Percentiles rank a stretch among this genome's conserved stretches.
Evolutionary conservation across 2,797 vertebrate genomes (phyloP).

Genomic region (Myiothlypis coronata): DNA sequence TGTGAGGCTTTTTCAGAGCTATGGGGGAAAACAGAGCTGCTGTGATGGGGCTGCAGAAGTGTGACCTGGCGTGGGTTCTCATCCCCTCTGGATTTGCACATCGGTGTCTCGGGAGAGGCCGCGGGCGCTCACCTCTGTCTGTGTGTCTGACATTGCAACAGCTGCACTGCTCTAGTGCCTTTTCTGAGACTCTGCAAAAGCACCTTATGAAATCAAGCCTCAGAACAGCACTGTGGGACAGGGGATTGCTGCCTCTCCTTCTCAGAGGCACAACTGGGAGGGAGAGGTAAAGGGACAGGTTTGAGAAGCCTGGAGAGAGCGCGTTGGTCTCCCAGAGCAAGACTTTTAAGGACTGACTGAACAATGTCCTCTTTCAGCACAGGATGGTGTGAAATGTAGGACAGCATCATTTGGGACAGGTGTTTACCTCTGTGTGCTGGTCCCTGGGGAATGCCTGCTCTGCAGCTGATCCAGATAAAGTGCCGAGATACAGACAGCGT

Average conservation of each 20-base stretch:
- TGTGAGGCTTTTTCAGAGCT: background rate
- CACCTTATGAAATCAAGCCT: constrained; percentile 48
- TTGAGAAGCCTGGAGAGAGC: background rate
- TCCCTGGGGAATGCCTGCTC: background rate
- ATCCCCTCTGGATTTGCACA: background rate
- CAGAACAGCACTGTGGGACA: background rate
- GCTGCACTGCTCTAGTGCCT: constrained; percentile 54
- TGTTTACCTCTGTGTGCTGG: background rate
- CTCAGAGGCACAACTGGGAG: background rate
- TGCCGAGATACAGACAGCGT: background rate
- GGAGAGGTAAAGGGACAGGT: background rate
- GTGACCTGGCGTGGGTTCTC: background rate
- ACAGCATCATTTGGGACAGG: background rate
- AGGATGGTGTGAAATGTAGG: background rate
- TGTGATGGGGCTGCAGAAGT: background rate
- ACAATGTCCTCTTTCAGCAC: background rate
- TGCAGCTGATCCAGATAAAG: background rate
- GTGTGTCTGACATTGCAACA: background rate
- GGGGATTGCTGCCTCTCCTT: background rate
- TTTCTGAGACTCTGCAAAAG: constrained; percentile 48
- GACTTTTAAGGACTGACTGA: background rate
- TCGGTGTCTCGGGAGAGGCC: background rate
- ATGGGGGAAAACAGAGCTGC: background rate
- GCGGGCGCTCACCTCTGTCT: background rate
- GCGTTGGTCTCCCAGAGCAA: background rate